phyloP scores from a whole-genome alignment of 2,113 vertebrate genomes.

The Aphyosemion australe region DNA sequence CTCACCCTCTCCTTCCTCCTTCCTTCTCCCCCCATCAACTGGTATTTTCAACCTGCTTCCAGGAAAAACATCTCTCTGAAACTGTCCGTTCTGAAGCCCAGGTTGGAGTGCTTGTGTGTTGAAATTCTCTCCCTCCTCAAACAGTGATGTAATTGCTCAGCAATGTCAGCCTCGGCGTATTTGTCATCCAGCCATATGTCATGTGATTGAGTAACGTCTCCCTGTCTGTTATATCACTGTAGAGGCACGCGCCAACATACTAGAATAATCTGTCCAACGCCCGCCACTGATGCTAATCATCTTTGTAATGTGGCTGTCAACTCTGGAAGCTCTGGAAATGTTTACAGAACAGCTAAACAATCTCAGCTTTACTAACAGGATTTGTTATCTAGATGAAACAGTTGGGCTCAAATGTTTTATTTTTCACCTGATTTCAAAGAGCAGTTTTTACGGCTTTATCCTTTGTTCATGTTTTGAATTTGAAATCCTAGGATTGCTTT shows the following conservation, averaged over 20 bases:
- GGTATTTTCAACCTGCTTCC: slow-evolving; percentile 79
- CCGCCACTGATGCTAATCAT: slow-evolving; percentile 12
- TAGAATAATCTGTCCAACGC: slow-evolving; percentile 23
- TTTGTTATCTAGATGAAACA: neutral
- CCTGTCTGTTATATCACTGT: slow-evolving; percentile 52
- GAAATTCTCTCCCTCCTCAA: slow-evolving; percentile 36
- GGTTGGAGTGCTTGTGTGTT: slow-evolving; percentile 83
- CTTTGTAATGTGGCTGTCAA: slow-evolving; percentile 11
- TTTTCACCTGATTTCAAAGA: no score
- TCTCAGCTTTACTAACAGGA: neutral
- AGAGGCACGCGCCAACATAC: slow-evolving; percentile 45
- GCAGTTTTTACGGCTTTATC: no score
- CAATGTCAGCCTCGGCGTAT: slow-evolving; percentile 63
- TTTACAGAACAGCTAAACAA: slow-evolving; percentile 7
- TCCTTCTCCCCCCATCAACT: slow-evolving; percentile 44
- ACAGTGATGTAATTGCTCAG: slow-evolving; percentile 70
- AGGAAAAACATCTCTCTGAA: slow-evolving; percentile 93
- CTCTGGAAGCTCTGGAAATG: slow-evolving; percentile 10
- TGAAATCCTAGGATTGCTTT: slow-evolving; percentile 13
- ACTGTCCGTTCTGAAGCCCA: slow-evolving; percentile 89
- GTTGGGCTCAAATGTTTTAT: neutral
- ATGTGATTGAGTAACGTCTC: slow-evolving; percentile 70
- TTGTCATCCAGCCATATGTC: slow-evolving; percentile 61
- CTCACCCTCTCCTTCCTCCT: slow-evolving; percentile 67
- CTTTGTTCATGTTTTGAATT: no score